Percentiles rank a stretch among this genome's conserved stretches.
phyloP scores from a whole-genome alignment of 92 coral and sea anemone genomes.

The Hydrozoanthus gracilis region DNA sequence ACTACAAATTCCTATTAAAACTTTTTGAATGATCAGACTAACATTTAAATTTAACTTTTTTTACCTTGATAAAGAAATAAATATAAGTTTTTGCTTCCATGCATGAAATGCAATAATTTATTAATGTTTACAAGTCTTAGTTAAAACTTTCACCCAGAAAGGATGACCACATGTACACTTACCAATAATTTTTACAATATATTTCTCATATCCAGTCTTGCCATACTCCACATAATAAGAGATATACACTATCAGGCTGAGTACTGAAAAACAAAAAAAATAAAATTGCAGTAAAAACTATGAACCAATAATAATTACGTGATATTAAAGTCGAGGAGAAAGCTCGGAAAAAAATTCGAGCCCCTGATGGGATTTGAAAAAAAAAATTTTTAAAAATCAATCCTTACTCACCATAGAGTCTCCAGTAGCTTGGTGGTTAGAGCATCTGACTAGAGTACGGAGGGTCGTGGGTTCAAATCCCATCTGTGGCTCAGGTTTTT shows the following conservation, averaged over 20 bases:
- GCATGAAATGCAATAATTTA: background rate
- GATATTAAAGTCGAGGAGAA: too few relatives aligned
- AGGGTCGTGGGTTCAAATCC: too few relatives aligned
- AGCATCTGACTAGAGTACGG: too few relatives aligned
- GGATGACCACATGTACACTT: slow-evolving; percentile 45
- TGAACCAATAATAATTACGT: too few relatives aligned
- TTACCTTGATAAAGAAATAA: too few relatives aligned
- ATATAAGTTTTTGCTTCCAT: background rate
- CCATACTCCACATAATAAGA: slow-evolving; percentile 86
- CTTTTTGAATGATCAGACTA: too few relatives aligned
- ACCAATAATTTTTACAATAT: slow-evolving; percentile 77
- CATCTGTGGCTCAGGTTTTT: too few relatives aligned
- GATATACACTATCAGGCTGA: slow-evolving; percentile 76
- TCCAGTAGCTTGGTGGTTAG: too few relatives aligned
- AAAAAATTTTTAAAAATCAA: background rate
- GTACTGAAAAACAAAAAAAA: slow-evolving; percentile 58
- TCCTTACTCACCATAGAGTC: too few relatives aligned
- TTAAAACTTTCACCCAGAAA: background rate
- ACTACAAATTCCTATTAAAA: too few relatives aligned
- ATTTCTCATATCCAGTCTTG: slow-evolving; percentile 75
- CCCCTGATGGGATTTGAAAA: background rate
- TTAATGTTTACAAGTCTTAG: background rate
- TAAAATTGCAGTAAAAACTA: background rate
- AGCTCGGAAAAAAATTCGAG: too few relatives aligned
- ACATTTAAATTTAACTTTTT: too few relatives aligned